Conservation (phyloP, 2,888 invertebrate species). For the Euzetes globulus region DNA sequence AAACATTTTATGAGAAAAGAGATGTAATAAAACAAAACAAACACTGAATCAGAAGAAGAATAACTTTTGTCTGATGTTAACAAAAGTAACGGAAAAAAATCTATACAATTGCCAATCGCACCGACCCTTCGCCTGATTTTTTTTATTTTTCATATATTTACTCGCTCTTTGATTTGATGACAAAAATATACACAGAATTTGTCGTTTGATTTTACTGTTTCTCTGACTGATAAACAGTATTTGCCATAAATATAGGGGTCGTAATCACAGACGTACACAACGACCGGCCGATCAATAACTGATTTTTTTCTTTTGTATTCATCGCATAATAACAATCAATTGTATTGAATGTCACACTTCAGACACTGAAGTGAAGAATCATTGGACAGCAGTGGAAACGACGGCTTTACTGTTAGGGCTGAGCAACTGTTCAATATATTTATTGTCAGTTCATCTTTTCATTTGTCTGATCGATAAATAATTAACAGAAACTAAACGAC, state of each 20-base stretch:
- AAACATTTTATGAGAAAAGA: too few relatives aligned
- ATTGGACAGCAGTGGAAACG: background rate
- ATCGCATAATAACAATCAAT: background rate
- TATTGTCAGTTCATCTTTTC: background rate
- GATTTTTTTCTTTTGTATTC: background rate
- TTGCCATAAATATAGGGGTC: background rate
- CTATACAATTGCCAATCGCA: too few relatives aligned
- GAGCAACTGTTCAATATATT: background rate
- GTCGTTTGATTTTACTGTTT: too few relatives aligned
- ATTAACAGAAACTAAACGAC: background rate
- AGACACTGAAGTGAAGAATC: background rate
- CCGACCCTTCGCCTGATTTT: too few relatives aligned
- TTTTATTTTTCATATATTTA: too few relatives aligned
- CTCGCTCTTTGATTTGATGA: too few relatives aligned
- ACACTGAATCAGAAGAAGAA: too few relatives aligned
- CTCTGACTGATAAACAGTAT: too few relatives aligned
- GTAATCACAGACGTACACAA: background rate
- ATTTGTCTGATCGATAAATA: conserved; percentile 4
- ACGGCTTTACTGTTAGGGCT: background rate
- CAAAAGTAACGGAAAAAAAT: too few relatives aligned
- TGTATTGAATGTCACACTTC: background rate
- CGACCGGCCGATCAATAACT: background rate
- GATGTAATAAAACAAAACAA: too few relatives aligned
- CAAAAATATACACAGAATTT: too few relatives aligned
- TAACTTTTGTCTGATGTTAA: too few relatives aligned